A percentile compares a stretch with the other conserved stretches of the same genome.
Conservation (phyloP, 2,113 vertebrate species). For the Speoplatyrhinus poulsoni region DNA sequence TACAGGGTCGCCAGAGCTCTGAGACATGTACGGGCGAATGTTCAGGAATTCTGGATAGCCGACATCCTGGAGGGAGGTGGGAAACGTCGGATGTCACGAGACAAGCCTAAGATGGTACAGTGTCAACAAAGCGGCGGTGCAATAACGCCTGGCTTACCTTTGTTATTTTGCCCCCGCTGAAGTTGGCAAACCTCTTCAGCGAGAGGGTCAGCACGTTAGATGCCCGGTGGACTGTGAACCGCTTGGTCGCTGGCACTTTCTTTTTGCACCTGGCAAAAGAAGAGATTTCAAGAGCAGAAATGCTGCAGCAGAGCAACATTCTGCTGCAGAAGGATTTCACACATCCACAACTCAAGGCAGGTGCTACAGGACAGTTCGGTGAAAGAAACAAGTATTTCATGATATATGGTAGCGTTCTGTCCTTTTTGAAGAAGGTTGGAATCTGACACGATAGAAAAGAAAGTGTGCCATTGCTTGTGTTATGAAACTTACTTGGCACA, state of each 20-base stretch:
- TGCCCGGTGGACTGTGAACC: constrained; percentile 88
- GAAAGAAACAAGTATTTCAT: too few relatives aligned
- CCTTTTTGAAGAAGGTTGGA: too few relatives aligned
- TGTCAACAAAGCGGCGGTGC: neutral
- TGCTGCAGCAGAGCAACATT: too few relatives aligned
- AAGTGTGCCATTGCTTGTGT: neutral
- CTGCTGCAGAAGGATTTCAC: too few relatives aligned
- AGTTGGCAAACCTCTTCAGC: constrained; percentile 91
- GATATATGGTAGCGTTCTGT: too few relatives aligned
- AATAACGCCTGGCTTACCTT: constrained; percentile 78
- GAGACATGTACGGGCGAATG: constrained; percentile 93
- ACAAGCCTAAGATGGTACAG: neutral
- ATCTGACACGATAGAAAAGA: neutral
- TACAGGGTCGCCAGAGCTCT: constrained; percentile 83
- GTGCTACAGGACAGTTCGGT: too few relatives aligned
- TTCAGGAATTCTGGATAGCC: constrained; percentile 92
- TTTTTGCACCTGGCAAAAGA: constrained; percentile 84
- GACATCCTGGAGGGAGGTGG: constrained; percentile 78
- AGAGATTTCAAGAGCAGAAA: neutral
- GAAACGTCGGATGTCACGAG: neutral
- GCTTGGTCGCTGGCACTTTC: constrained; percentile 91
- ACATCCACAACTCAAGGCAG: too few relatives aligned
- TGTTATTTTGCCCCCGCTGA: constrained; percentile 91
- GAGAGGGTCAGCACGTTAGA: constrained; percentile 91
- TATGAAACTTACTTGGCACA: constrained; percentile 85